A percentile compares a stretch with the other conserved stretches of the same genome.
These are phyloP conservation scores for Brachionus koreanus DNA, from an alignment of 1,140 invertebrate species.

Conservation along the genomic window DNA sequence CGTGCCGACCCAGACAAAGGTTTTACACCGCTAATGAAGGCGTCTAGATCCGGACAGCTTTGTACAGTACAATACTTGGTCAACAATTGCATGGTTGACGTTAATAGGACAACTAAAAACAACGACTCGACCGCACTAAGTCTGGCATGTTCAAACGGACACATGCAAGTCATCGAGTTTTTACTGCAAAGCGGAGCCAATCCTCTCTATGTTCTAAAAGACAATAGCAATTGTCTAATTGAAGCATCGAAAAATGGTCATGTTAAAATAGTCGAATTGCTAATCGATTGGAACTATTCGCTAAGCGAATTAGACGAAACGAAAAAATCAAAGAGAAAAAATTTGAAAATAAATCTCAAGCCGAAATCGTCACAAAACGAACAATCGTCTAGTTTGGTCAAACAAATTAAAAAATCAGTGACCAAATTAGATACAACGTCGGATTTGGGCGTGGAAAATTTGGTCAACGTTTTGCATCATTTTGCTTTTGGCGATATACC, in stretches of 20 bases:
- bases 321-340: neutral
- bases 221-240: constrained; percentile 96
- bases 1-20: constrained; percentile 60
- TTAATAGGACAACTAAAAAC: constrained; percentile 57
- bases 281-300: constrained; percentile 87
- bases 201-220: constrained; percentile 91
- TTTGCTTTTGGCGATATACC: constrained; percentile 24
- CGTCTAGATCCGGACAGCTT: constrained; percentile 59
- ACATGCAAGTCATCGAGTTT: constrained; percentile 83
- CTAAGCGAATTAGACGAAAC: constrained; percentile 44
- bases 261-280: constrained; percentile 83
- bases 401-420: constrained; percentile 28
- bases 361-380: neutral
- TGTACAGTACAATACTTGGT: constrained; percentile 60
- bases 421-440: constrained; percentile 20
- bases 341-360: constrained; percentile 30
- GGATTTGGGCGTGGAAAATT: constrained; percentile 22
- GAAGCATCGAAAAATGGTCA: constrained; percentile 96
- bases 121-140: constrained; percentile 61
- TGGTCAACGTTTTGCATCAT: constrained; percentile 39
- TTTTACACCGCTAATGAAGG: constrained; percentile 62
- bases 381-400: neutral
- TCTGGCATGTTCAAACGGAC: constrained; percentile 73
- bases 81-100: constrained; percentile 46
- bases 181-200: constrained; percentile 83